Evolutionary conservation across 2,797 vertebrate species (phyloP), one percentile per base, ranked within the genome.

Genomic region (Pseudomugil tenellus): DNA sequence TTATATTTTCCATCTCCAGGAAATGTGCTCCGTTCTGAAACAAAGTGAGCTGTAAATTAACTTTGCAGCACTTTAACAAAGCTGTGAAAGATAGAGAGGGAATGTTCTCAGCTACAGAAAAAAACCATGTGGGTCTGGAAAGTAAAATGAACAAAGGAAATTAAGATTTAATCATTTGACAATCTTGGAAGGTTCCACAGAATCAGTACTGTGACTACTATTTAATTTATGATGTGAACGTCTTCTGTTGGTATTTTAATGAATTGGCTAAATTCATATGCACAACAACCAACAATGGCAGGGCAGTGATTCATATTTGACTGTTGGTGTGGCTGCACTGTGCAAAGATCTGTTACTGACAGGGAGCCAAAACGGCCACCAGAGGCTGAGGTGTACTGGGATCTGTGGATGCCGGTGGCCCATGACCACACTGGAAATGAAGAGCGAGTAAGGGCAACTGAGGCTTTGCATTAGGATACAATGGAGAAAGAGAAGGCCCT

Each of bases 371-470:
- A 81, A 86, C 49, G 81, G 74, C 79, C 77, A 81, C 85, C 75
- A 83, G 85, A 83, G 87, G 74, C 81, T 63, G 81, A 77, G 84
- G 87, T 68, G 83, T 80, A 83, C 71, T 71, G 79, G 82, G 85
- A 89, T 85, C 85, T 76, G 70, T 64, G 76, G 74, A 72, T 72
- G 72, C 72, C 79, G 70, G 77, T 87, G 88, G 84, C 84, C 89
- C 76, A 35, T 87, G 84, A 91, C 88, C 58, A 32, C 72, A 61
- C 59, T 70, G 83, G 80, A 79, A 88, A 77, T 37, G 79, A 77
- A 66, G 72, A 76, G 73, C 23, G 32, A 79, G 70, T 14, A 35
- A 70, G 82, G 84, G 79, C 79, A 76, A 80, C 79, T 61, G 67
- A 70, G 72, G 71, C 21, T 19, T 81, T 77, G 70, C 54, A 34